Conservation (phyloP, 2,113 vertebrate species). For the Laticauda colubrina region DNA sequence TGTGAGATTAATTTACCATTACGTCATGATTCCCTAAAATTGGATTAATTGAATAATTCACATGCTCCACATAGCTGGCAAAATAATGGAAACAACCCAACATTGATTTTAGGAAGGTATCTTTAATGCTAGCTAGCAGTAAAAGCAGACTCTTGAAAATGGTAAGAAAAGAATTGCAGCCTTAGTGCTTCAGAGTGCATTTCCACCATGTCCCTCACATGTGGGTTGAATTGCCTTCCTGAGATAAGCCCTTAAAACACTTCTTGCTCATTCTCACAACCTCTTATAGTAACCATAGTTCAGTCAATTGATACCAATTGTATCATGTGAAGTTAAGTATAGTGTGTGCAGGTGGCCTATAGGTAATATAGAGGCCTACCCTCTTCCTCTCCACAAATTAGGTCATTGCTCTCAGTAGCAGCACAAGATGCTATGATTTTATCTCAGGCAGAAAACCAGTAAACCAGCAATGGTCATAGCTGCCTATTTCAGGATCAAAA, state of each 20-base stretch:
- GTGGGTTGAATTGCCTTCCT: not conserved
- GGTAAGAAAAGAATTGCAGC: not conserved
- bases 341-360: not conserved
- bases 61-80: not conserved
- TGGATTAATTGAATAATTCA: not conserved
- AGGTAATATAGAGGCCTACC: not conserved
- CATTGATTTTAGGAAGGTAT: not conserved
- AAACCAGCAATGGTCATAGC: not conserved
- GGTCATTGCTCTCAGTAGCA: not conserved
- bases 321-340: not conserved
- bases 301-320: not conserved
- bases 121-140: not conserved
- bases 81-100: not conserved
- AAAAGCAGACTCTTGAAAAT: not conserved
- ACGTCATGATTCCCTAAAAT: not conserved
- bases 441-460: not conserved
- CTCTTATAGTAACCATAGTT: not conserved
- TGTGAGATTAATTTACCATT: not conserved
- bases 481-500: not conserved
- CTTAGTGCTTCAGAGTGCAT: not conserved
- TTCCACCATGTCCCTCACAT: not conserved
- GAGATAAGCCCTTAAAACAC: not conserved
- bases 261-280: not conserved
- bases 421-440: not conserved
- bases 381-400: not conserved